These are phyloP conservation scores for Coreoperca whiteheadi DNA, from an alignment of 2,113 vertebrate species.

Conservation along the genomic window DNA sequence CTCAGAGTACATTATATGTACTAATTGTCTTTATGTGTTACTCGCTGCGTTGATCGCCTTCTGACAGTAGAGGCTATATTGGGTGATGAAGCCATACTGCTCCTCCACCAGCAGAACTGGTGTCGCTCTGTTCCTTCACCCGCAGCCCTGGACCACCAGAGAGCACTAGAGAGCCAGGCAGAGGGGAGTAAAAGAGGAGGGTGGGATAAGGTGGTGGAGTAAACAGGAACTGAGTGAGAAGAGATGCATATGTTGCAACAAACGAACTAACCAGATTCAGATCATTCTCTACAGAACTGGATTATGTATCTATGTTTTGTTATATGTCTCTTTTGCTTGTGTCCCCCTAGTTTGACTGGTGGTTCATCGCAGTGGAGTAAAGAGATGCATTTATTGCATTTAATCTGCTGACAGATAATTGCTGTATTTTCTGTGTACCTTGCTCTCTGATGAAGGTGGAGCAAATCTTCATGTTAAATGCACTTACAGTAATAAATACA, in stretches of 20 bases:
- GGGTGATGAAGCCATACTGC: neutral
- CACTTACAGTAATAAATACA: neutral
- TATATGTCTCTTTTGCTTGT: neutral
- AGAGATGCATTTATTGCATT: neutral
- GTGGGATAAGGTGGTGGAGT: neutral
- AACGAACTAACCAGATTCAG: neutral
- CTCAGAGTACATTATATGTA: neutral
- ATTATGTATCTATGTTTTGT: neutral
- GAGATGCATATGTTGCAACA: neutral
- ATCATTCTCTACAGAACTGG: neutral
- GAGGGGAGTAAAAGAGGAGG: neutral
- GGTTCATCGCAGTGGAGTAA: neutral
- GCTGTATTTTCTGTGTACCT: too few relatives aligned
- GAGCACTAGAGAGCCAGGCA: slow-evolving; percentile 37
- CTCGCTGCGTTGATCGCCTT: neutral
- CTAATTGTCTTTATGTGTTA: neutral
- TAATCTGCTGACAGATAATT: too few relatives aligned
- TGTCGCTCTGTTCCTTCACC: slow-evolving; percentile 7
- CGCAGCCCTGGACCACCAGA: slow-evolving; percentile 21
- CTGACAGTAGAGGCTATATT: neutral
- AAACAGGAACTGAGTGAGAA: neutral
- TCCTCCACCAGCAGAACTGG: neutral
- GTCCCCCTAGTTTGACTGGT: too few relatives aligned
- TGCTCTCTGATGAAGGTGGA: neutral
- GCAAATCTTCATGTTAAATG: neutral